These are phyloP conservation scores for Malacosoma neustria DNA, from an alignment of 2,888 invertebrate genomes.

Conservation along the genomic window DNA sequence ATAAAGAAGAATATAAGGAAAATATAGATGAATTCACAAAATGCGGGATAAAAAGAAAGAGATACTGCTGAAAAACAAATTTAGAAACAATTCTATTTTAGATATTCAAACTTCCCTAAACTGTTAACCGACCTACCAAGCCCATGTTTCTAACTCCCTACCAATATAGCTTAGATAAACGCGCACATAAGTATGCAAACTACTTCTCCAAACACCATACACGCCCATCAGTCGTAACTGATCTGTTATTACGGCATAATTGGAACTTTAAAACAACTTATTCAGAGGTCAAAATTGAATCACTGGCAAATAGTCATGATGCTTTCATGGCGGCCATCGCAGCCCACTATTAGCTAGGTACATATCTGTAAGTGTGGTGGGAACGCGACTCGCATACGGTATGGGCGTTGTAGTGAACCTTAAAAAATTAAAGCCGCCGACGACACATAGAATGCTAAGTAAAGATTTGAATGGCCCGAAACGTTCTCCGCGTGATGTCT, in stretches of 20 bases:
- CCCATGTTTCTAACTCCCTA: constrained; percentile 31
- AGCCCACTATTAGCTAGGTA: constrained; percentile 58
- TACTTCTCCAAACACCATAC: constrained; percentile 30
- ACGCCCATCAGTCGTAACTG: constrained; percentile 24
- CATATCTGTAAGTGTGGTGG: constrained; percentile 54
- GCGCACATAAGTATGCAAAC: constrained; percentile 66
- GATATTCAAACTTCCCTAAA: constrained; percentile 33
- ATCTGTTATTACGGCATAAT: constrained; percentile 19
- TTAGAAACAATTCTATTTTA: too few species aligned
- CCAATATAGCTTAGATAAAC: constrained; percentile 65
- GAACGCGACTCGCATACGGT: constrained; percentile 60
- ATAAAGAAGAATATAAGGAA: too few species aligned
- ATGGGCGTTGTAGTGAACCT: constrained; percentile 54
- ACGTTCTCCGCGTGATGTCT: constrained; percentile 40
- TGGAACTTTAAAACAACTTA: constrained; percentile 25
- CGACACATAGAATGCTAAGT: constrained; percentile 61
- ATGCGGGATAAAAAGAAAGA: too few species aligned
- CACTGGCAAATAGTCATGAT: constrained; percentile 12
- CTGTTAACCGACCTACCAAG: constrained; percentile 34
- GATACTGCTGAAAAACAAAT: too few species aligned
- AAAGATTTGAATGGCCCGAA: constrained; percentile 54
- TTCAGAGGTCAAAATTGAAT: constrained; percentile 25
- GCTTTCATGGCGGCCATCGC: constrained; percentile 22
- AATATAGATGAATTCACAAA: too few species aligned
- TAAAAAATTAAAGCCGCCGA: constrained; percentile 60